Evolutionary conservation across 2,797 vertebrate species (phyloP).

Genomic region (Geotria australis): DNA sequence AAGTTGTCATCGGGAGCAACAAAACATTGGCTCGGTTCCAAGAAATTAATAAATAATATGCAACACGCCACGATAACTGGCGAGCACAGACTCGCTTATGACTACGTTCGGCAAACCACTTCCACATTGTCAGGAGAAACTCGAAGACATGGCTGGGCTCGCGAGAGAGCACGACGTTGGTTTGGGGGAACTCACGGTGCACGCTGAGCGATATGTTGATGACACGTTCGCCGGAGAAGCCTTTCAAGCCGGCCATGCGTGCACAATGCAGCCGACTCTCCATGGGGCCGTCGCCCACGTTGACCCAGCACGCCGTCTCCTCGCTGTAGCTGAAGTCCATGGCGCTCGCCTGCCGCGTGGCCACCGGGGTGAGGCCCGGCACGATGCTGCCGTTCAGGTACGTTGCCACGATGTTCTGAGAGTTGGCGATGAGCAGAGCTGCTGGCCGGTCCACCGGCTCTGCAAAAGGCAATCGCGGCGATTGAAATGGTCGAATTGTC

Average conservation of each 20-base stretch:
- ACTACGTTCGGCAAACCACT: too few species aligned
- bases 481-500: too few species aligned
- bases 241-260: conserved; percentile 55
- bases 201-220: conserved; percentile 88
- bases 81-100: too few species aligned
- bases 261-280: conserved; percentile 67
- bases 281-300: conserved; percentile 39
- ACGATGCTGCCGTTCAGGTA: conserved; percentile 33
- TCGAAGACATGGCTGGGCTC: too few species aligned
- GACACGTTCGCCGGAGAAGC: conserved; percentile 33
- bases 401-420: conserved; percentile 67
- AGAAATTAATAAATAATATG: too few species aligned
- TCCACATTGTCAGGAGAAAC: too few species aligned
- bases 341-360: conserved; percentile 66
- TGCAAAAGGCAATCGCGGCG: conserved; percentile 7
- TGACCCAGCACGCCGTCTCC: conserved; percentile 79
- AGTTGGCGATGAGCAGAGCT: conserved; percentile 63
- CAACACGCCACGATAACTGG: too few species aligned
- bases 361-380: conserved; percentile 37
- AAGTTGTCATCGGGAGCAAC: too few species aligned
- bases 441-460: conserved; percentile 66
- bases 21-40: too few species aligned
- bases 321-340: conserved; percentile 79
- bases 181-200: conserved; percentile 38
- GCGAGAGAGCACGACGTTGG: too few species aligned